Percentiles rank a stretch among this genome's conserved stretches.
These are phyloP conservation scores for Etheostoma cragini DNA, from an alignment of 2,113 vertebrate genomes.

Conservation along the genomic window DNA sequence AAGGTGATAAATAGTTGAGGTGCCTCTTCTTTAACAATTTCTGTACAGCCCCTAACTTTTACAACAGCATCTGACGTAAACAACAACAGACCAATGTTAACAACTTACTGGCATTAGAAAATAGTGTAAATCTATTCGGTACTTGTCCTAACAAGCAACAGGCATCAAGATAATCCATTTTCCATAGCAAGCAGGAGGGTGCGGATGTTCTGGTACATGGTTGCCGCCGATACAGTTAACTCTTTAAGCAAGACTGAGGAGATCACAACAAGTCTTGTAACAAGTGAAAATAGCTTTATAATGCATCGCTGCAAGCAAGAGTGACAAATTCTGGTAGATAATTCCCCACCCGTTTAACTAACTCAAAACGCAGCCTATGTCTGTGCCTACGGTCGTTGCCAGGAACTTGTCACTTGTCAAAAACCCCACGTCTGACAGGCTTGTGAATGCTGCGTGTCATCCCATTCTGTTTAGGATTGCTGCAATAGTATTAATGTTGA, in stretches of 20 bases:
- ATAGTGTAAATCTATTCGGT: constrained; percentile 15
- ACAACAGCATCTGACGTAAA: background rate
- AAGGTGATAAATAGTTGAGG: background rate
- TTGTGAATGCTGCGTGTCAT: constrained; percentile 58
- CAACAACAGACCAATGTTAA: background rate
- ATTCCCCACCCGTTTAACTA: constrained; percentile 18
- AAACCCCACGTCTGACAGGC: constrained; percentile 52
- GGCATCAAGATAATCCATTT: constrained; percentile 39
- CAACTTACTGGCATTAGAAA: background rate
- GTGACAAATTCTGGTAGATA: constrained; percentile 28
- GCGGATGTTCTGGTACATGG: constrained; percentile 25
- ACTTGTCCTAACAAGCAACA: constrained; percentile 13
- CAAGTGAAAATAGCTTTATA: constrained; percentile 18
- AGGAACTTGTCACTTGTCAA: constrained; percentile 44
- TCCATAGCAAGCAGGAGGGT: constrained; percentile 25
- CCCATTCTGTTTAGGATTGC: constrained; percentile 56
- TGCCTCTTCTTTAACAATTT: background rate
- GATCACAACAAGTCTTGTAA: constrained; percentile 17
- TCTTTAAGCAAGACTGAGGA: constrained; percentile 10
- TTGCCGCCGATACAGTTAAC: background rate
- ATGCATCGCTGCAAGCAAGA: constrained; percentile 25
- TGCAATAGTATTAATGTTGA: constrained; percentile 67
- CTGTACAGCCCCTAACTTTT: background rate
- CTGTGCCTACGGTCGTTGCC: constrained; percentile 27
- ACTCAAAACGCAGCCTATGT: constrained; percentile 15